Percentiles rank a stretch among this genome's conserved stretches.
These are phyloP conservation scores for Phylloscopus whistleri DNA, from an alignment of 2,113 vertebrate species.

Conservation along the genomic window DNA sequence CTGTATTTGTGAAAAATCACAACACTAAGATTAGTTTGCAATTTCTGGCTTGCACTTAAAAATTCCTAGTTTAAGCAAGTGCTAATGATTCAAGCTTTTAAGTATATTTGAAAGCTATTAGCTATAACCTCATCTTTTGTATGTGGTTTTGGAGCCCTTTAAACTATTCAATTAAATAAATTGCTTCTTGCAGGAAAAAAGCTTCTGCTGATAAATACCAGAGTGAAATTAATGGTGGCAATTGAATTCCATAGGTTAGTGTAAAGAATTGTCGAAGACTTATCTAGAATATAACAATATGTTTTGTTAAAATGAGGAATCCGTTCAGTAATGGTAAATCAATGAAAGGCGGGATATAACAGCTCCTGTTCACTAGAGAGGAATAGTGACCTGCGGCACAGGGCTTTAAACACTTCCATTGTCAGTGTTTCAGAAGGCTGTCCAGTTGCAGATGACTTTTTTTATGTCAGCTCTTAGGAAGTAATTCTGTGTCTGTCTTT, in stretches of 20 bases:
- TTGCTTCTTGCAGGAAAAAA: slow-evolving; percentile 49
- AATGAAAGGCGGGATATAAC: background rate
- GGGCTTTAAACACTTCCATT: background rate
- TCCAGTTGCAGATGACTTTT: background rate
- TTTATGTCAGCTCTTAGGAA: background rate
- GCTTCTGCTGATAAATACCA: slow-evolving; percentile 55
- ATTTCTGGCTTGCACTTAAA: background rate
- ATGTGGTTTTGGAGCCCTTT: slow-evolving; percentile 45
- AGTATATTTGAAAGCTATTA: slow-evolving; percentile 55
- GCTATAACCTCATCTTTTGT: slow-evolving; percentile 24
- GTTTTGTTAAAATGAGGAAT: slow-evolving; percentile 41
- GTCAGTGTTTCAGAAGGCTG: background rate
- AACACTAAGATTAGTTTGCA: background rate
- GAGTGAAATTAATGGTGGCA: slow-evolving; percentile 45
- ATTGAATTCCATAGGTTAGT: slow-evolving; percentile 54
- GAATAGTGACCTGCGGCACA: background rate
- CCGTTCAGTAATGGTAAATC: slow-evolving; percentile 27
- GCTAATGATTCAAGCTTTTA: slow-evolving; percentile 42
- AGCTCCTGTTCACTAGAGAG: background rate
- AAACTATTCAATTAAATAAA: slow-evolving; percentile 63
- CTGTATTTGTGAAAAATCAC: background rate
- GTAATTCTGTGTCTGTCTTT: background rate
- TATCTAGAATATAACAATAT: slow-evolving; percentile 20
- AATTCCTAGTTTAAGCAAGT: slow-evolving; percentile 23
- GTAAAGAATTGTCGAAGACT: slow-evolving; percentile 35